phyloP scores from a whole-genome alignment of 2,888 invertebrate species.

The Limnephilus lunatus region DNA sequence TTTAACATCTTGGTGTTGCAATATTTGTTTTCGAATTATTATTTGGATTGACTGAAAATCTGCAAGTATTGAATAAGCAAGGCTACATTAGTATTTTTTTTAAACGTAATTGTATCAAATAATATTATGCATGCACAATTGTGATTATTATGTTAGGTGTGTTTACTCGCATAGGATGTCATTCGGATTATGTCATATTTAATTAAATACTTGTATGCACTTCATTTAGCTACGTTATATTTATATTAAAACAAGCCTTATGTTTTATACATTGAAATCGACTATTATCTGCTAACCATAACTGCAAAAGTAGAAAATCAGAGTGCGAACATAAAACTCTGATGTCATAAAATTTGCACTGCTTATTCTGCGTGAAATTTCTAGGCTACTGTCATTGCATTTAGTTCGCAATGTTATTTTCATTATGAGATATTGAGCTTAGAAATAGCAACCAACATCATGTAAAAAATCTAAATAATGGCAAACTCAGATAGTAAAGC shows the following conservation, averaged over 20 bases:
- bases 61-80: not conserved
- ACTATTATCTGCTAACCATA: not conserved
- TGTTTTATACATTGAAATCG: not conserved
- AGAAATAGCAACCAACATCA: too few species aligned
- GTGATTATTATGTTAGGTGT: not conserved
- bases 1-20: not conserved
- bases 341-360: not conserved
- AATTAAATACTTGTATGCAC: not conserved
- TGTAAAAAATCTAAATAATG: too few species aligned
- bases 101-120: not conserved
- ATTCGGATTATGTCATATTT: not conserved
- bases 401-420: too few species aligned
- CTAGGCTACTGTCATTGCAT: not conserved
- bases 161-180: too few species aligned
- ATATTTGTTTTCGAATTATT: not conserved
- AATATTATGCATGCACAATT: not conserved
- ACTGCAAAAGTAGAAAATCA: not conserved
- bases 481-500: too few species aligned
- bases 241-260: not conserved
- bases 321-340: not conserved
- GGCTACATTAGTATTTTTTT: not conserved
- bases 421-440: too few species aligned
- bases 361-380: not conserved
- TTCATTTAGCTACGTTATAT: not conserved
- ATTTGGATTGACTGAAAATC: not conserved